Percentiles rank a stretch among this genome's conserved stretches.
These are phyloP conservation scores for Dendrocincla fuliginosa DNA, from an alignment of 2,797 vertebrate genomes.

Conservation along the genomic window DNA sequence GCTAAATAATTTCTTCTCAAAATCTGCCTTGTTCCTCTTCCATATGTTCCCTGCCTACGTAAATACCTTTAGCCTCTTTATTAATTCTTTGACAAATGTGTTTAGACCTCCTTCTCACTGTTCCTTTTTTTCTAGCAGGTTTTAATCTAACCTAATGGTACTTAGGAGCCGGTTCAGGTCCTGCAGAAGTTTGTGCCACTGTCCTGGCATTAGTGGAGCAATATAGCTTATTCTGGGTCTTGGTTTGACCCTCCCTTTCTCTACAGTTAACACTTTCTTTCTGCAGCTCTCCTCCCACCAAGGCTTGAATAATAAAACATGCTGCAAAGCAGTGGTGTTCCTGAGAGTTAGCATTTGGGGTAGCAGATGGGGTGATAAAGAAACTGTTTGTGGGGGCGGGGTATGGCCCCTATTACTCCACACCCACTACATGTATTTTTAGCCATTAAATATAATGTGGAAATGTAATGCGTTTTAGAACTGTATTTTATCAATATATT, in stretches of 20 bases:
- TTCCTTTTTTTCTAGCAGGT: conserved; percentile 73
- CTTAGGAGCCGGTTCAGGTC: conserved; percentile 7
- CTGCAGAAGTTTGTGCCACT: conserved; percentile 46
- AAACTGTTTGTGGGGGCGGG: conserved; percentile 79
- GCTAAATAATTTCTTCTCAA: conserved; percentile 59
- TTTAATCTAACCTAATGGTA: conserved; percentile 67
- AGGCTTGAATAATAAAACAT: conserved; percentile 80
- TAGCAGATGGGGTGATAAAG: conserved; percentile 82
- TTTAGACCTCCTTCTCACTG: conserved; percentile 71
- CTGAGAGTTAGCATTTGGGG: conserved; percentile 81
- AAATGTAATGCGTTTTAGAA: conserved; percentile 67
- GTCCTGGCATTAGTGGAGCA: conserved; percentile 66
- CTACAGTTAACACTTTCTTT: conserved; percentile 75
- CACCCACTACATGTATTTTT: conserved; percentile 75
- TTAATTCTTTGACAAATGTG: conserved; percentile 74
- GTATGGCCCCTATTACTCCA: conserved; percentile 73
- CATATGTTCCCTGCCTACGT: conserved; percentile 79
- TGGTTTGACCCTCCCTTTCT: conserved; percentile 71
- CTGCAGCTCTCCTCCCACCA: conserved; percentile 77
- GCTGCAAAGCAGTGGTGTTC: conserved; percentile 81
- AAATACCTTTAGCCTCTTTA: conserved; percentile 81
- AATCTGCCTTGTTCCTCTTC: conserved; percentile 72
- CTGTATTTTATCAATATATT: conserved; percentile 71
- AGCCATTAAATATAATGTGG: conserved; percentile 76
- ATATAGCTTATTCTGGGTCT: conserved; percentile 53